Percentiles rank a stretch among this genome's conserved stretches.
phyloP scores from a whole-genome alignment of 2,888 invertebrate genomes.

The Drosophila kambysellisi region DNA sequence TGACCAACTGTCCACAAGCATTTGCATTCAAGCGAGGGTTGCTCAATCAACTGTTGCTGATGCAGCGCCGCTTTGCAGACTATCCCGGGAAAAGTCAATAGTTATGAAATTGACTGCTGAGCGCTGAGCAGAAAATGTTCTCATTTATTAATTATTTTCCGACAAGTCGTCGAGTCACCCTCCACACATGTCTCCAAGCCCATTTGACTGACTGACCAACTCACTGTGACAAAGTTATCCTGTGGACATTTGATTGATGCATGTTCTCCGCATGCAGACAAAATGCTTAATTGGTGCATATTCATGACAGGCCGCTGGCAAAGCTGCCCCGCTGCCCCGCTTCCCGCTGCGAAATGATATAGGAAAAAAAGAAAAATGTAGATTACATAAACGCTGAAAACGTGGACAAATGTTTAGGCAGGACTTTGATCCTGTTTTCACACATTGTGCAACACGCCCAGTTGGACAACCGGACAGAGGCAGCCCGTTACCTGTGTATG shows the following conservation, averaged over 20 bases:
- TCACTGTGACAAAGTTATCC: conserved; percentile 59
- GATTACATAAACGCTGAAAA: conserved; percentile 71
- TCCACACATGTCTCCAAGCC: conserved; percentile 42
- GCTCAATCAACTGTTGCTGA: conserved; percentile 20
- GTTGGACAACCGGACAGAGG: conserved; percentile 17
- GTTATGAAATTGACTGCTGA: background rate
- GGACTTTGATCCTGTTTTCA: conserved; percentile 77
- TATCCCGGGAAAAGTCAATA: background rate
- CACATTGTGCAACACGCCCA: conserved; percentile 75
- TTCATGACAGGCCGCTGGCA: conserved; percentile 57
- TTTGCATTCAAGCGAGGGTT: conserved; percentile 57
- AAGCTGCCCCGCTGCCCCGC: background rate
- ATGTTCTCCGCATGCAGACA: conserved; percentile 69
- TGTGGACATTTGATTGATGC: conserved; percentile 76
- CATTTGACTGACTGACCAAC: conserved; percentile 45
- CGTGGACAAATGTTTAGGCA: conserved; percentile 75
- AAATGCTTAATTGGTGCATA: conserved; percentile 78
- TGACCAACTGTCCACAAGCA: conserved; percentile 18
- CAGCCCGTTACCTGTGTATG: conserved; percentile 12
- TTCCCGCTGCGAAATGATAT: background rate
- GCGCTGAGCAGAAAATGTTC: background rate
- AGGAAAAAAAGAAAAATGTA: conserved; percentile 38
- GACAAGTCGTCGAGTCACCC: conserved; percentile 26
- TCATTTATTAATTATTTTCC: background rate
- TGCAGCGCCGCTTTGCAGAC: background rate